phyloP scores from a whole-genome alignment of 2,888 invertebrate species.

The Tetrapedia diversipes region DNA sequence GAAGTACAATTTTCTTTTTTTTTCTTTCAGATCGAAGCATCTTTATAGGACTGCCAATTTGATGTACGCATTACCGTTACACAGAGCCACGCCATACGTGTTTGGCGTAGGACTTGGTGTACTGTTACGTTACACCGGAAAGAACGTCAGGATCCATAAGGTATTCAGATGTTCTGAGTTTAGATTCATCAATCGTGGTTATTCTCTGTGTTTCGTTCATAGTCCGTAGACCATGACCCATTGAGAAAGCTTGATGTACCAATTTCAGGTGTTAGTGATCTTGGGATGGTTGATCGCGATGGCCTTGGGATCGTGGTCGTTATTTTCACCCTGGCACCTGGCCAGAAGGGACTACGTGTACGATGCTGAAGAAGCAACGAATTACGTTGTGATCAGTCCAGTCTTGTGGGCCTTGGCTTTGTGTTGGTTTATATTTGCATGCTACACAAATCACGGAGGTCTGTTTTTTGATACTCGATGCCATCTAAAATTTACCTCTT shows the following conservation, averaged over 20 bases:
- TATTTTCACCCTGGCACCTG: constrained; percentile 86
- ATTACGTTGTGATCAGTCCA: constrained; percentile 87
- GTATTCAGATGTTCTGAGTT: no score
- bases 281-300: constrained; percentile 85
- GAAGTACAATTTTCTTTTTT: no score
- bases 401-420: constrained; percentile 86
- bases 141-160: constrained; percentile 80
- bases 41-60: constrained; percentile 88
- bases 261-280: constrained; percentile 83
- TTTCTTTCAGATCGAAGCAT: constrained; percentile 85
- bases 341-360: constrained; percentile 86
- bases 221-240: constrained; percentile 16
- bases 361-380: constrained; percentile 85
- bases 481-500: no score
- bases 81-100: constrained; percentile 87
- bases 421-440: constrained; percentile 87
- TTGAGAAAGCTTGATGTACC: constrained; percentile 28
- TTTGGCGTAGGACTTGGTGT: constrained; percentile 87
- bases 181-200: no score
- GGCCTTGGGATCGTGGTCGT: constrained; percentile 84
- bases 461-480: constrained; percentile 25
- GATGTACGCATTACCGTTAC: constrained; percentile 86
- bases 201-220: background rate
- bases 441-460: constrained; percentile 85
- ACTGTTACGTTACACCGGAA: constrained; percentile 83